Percentiles rank a stretch among this genome's conserved stretches.
phyloP scores from a whole-genome alignment of 2,888 invertebrate species.

The Pyrgus malvae region DNA sequence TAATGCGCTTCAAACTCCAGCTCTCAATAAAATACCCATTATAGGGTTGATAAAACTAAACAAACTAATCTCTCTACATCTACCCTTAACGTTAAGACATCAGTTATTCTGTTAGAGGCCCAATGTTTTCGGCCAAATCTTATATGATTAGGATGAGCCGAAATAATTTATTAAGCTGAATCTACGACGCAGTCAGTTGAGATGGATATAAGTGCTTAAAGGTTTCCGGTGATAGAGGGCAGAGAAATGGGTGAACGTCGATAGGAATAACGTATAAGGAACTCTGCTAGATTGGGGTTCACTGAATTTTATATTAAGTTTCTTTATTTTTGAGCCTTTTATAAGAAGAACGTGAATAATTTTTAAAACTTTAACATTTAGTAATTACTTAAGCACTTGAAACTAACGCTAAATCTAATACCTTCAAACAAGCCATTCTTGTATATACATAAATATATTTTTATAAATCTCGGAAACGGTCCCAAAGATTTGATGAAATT shows the following conservation, averaged over 20 bases:
- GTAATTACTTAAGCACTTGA: too few species aligned
- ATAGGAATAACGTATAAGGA: conserved; percentile 19
- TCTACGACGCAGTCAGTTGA: conserved; percentile 18
- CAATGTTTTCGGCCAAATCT: conserved; percentile 12
- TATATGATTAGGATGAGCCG: conserved; percentile 29
- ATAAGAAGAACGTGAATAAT: conserved; percentile 3
- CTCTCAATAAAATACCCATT: too few species aligned
- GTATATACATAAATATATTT: too few species aligned
- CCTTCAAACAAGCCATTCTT: too few species aligned
- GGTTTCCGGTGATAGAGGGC: conserved; percentile 21
- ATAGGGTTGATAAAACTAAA: too few species aligned
- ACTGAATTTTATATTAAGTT: neutral
- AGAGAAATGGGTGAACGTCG: conserved; percentile 13
- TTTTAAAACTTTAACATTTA: too few species aligned
- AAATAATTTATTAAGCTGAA: conserved; percentile 32
- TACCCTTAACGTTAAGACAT: neutral
- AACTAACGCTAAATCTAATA: too few species aligned
- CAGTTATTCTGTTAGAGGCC: neutral
- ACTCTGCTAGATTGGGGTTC: conserved; percentile 6
- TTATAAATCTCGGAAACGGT: too few species aligned
- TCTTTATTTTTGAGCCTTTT: neutral
- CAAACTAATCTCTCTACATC: neutral
- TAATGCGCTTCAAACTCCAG: too few species aligned
- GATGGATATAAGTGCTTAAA: conserved; percentile 21
- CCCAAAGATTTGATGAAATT: too few species aligned